Base-by-base conservation (phyloP, 2,113 vertebrate species). In the Ochotona princeps region DNA sequence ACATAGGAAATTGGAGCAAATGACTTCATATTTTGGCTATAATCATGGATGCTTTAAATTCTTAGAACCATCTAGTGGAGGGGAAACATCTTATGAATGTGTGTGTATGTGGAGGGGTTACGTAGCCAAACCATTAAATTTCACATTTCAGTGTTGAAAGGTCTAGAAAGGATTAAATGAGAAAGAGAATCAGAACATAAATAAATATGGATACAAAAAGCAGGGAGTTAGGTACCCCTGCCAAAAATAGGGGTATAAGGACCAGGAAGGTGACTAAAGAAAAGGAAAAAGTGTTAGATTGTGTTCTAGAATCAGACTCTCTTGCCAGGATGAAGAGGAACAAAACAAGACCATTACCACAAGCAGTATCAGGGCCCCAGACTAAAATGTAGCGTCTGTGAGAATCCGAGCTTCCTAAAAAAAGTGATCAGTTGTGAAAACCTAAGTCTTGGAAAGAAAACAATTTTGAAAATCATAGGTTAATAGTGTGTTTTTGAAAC, bases 381-480 rank as follows among this genome's bases (percentile, higher is more conserved):
- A 75, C 87, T 38, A 82, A 92, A 91, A 91, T 51, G 67, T 72
- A 74, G 69, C 61, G 26, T 35, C 76, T 51, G 12, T 70, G 80
- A 47, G 32, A 72, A 20, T 82, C 54, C 66, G 32, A 25, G 7
- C 21, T 89, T 87, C 35, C 54, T 72, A 78, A 79, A 63, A 47
- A 94, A 26, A 89, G 25, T 32, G 72, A 81, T 79, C 70, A 57
- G 32, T 15, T 89, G 17, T 57, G 89, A 73, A 51, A 93, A 96
- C 38, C 94, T 93, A 93, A 96, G 85, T 93, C 93, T 93, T 96
- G 76, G 94, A 95, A 97, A 92, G 94, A 85, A 96, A 88, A 92
- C 80, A 94, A 6, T 44, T 95, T 97, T 95, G 95, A 97, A 96
- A 97, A 94, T 96, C 83, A 61, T 25, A 51, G 21, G 15, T 65